Conservation (phyloP, 1,140 invertebrate species). For the Hesperophylax magnus region DNA sequence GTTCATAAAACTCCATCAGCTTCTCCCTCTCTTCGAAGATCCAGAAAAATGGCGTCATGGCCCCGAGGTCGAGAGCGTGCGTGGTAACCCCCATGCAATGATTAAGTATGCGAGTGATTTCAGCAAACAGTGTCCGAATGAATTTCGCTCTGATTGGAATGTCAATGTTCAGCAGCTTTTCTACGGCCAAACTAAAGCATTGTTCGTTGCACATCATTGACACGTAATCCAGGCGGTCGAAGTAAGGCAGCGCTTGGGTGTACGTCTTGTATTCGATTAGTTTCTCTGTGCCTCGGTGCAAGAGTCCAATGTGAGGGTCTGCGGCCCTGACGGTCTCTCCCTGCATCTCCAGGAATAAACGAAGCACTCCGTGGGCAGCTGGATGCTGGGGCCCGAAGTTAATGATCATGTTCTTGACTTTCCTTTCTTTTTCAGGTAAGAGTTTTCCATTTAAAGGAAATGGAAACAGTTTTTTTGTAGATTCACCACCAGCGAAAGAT, state of each 20-base stretch:
- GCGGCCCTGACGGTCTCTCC: constrained; percentile 75
- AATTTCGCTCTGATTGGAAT: constrained; percentile 82
- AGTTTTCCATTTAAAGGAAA: constrained; percentile 62
- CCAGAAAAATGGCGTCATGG: constrained; percentile 92
- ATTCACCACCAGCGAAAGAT: constrained; percentile 70
- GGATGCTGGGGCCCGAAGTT: constrained; percentile 92
- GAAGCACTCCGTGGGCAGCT: constrained; percentile 88
- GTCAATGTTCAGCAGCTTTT: constrained; percentile 86
- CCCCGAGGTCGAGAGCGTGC: constrained; percentile 85
- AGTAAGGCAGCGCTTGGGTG: constrained; percentile 84
- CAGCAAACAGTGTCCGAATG: constrained; percentile 80
- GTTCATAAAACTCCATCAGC: constrained; percentile 89
- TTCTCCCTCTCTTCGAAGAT: constrained; percentile 91
- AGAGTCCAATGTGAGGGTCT: constrained; percentile 66
- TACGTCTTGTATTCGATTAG: constrained; percentile 90
- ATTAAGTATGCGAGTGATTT: constrained; percentile 86
- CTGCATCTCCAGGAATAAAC: constrained; percentile 82
- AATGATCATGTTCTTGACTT: constrained; percentile 74
- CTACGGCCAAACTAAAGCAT: constrained; percentile 81
- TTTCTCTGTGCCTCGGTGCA: constrained; percentile 84
- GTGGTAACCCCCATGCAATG: constrained; percentile 85
- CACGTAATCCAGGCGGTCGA: constrained; percentile 88
- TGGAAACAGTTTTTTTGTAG: constrained; percentile 62
- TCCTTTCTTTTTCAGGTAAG: constrained; percentile 67
- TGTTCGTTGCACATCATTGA: constrained; percentile 89